These are phyloP conservation scores for Glaucopsyche alexis DNA, from an alignment of 2,888 invertebrate genomes.

Conservation along the genomic window DNA sequence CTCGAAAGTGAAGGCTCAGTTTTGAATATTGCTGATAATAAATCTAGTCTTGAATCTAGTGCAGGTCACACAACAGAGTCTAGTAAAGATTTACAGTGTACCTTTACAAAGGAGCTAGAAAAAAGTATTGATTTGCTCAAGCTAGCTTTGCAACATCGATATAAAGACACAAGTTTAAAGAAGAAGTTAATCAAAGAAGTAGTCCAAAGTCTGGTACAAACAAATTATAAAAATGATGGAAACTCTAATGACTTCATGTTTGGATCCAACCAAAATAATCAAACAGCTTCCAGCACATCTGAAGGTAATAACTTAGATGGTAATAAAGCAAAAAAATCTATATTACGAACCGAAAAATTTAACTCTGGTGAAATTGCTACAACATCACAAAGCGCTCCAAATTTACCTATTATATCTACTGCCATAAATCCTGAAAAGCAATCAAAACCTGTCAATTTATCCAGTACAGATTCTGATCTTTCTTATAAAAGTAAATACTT, in stretches of 20 bases:
- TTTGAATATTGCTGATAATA: slow-evolving; percentile 56
- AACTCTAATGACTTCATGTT: slow-evolving; percentile 72
- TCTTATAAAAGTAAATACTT: slow-evolving; percentile 59
- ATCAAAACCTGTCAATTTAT: slow-evolving; percentile 44
- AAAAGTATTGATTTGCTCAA: slow-evolving; percentile 81
- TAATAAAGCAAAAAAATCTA: slow-evolving; percentile 66
- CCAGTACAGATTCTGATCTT: slow-evolving; percentile 62
- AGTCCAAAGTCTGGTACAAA: slow-evolving; percentile 80
- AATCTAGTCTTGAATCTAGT: slow-evolving; percentile 72
- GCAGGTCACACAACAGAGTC: slow-evolving; percentile 63
- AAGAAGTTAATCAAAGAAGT: slow-evolving; percentile 83
- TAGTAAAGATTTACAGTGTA: slow-evolving; percentile 63
- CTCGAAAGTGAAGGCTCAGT: slow-evolving; percentile 48
- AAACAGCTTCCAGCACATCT: slow-evolving; percentile 66
- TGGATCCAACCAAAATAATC: slow-evolving; percentile 58
- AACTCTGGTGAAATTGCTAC: slow-evolving; percentile 61
- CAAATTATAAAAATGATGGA: slow-evolving; percentile 81
- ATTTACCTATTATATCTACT: slow-evolving; percentile 54
- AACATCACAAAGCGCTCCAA: slow-evolving; percentile 71
- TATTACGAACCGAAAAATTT: slow-evolving; percentile 63
- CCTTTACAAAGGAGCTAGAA: slow-evolving; percentile 81
- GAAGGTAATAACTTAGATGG: slow-evolving; percentile 56
- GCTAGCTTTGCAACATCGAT: slow-evolving; percentile 79
- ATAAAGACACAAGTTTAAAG: slow-evolving; percentile 80
- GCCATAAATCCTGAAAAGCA: slow-evolving; percentile 46